Evolutionary conservation across 2,888 invertebrate species (phyloP), one percentile per base, ranked within the genome.

Genomic region (Sinopyrophorus schimmeli): DNA sequence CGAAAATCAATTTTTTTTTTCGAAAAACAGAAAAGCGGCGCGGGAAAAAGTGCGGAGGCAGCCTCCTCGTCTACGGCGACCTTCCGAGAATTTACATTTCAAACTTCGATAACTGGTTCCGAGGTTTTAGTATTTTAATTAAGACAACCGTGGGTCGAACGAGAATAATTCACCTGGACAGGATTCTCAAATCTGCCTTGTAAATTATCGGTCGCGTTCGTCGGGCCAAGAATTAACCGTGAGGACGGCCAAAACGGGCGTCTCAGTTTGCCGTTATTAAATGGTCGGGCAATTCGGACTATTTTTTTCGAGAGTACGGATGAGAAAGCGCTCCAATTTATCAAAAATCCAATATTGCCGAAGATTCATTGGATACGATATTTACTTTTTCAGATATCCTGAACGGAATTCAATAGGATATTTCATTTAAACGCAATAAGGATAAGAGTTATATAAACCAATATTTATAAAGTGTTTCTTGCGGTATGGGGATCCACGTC

Each of bases 401-500:
- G 46, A 40, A 27, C 41, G 43, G 43, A 40, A 53, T 53, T 48
- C 44, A 38, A 48, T 44, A 41, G 44, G 49, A 53, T 53, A 50
- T 53, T 53, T 53, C 53, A 53, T 53, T 53, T 53, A 43, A 42
- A 43, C 52, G 47, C 52, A 47, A 52, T 47, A 52, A 53, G 48
- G 49, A 46, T 53, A 46, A 53, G 49, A 38, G 53, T 48, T 35
- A 42, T 48, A 44, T 46, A 49, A 53, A 53, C 44, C 46, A 53
- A 53, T 49, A 53, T 53, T 49, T 53, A 53, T 50, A 44, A 46
- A 53, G 48, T 50, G 44, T 26, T 53, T 20, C 40, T 40, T 34
- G 30, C 39, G 16, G 39, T 23, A 40, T 12, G 28, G 31, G 26
- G 23, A 35, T 9, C 20, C 31, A 15, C 7, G 20, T 5, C 24